These are phyloP conservation scores for Camponotus vicinus DNA, from an alignment of 1,140 invertebrate genomes.

Conservation along the genomic window DNA sequence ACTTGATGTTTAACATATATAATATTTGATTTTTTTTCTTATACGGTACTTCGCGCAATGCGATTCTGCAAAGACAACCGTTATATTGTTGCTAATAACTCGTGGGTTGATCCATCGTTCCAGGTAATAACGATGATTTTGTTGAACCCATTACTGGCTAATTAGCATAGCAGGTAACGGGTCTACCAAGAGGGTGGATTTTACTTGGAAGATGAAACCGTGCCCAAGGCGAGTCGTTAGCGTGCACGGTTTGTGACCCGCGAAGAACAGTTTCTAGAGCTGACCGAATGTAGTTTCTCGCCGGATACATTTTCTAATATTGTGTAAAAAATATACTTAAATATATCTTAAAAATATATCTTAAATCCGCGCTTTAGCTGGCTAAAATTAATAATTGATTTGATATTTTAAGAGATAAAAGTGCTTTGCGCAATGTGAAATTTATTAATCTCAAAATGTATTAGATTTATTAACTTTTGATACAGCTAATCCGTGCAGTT, in stretches of 20 bases:
- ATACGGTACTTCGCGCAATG: neutral
- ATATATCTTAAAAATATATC: too few species aligned
- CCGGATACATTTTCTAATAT: neutral
- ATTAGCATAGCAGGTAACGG: slow-evolving; percentile 49
- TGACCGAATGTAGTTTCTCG: slow-evolving; percentile 8
- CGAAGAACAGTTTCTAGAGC: slow-evolving; percentile 19
- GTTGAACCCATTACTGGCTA: slow-evolving; percentile 5
- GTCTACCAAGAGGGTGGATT: slow-evolving; percentile 35
- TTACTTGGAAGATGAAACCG: slow-evolving; percentile 49
- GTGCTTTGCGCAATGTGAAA: too few species aligned
- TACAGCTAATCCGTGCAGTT: too few species aligned
- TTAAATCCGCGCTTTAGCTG: too few species aligned
- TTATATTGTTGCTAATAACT: slow-evolving; percentile 45
- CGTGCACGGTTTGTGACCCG: slow-evolving; percentile 8
- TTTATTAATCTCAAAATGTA: too few species aligned
- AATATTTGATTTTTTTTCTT: neutral
- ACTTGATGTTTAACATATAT: neutral
- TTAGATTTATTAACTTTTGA: too few species aligned
- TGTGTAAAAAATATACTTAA: neutral
- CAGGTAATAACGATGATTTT: slow-evolving; percentile 30
- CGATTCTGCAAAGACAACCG: slow-evolving; percentile 30
- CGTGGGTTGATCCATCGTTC: neutral
- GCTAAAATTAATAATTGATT: too few species aligned
- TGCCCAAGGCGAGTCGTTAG: slow-evolving; percentile 53
- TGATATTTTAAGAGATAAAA: neutral